Evolutionary conservation across 2,113 vertebrate genomes (phyloP).

Genomic region (Reinhardtius hippoglossoides): DNA sequence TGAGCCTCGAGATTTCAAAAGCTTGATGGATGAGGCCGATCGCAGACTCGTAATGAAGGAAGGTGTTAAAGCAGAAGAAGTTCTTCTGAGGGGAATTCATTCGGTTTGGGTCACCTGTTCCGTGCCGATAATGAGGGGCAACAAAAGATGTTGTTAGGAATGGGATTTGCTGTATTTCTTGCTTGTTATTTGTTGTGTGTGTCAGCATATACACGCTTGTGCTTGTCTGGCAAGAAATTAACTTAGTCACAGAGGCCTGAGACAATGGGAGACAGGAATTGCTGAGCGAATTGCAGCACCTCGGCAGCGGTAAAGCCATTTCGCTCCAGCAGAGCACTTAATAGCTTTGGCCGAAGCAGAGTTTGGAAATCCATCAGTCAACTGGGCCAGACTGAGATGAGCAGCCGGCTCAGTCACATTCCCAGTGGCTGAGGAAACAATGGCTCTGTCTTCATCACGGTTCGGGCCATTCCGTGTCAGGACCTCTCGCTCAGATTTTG

Average conservation of each 20-base stretch:
- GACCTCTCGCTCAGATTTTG: constrained; percentile 20
- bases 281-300: constrained; percentile 69
- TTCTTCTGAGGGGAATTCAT: constrained; percentile 26
- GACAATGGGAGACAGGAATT: constrained; percentile 72
- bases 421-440: constrained; percentile 57
- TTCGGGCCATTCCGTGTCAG: constrained; percentile 30
- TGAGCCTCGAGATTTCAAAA: constrained; percentile 28
- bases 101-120: constrained; percentile 37
- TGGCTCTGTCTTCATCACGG: constrained; percentile 29
- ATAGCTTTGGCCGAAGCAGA: constrained; percentile 76
- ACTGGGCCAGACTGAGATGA: constrained; percentile 64
- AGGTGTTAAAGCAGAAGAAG: constrained; percentile 21
- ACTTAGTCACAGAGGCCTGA: constrained; percentile 69
- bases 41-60: constrained; percentile 27
- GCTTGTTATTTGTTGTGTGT: constrained; percentile 64
- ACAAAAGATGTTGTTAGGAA: constrained; percentile 43
- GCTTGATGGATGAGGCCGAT: constrained; percentile 43
- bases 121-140: constrained; percentile 46
- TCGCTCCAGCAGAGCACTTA: constrained; percentile 80
- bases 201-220: constrained; percentile 66
- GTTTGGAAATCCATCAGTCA: constrained; percentile 76
- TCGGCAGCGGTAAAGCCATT: constrained; percentile 71
- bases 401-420: constrained; percentile 52
- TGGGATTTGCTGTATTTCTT: constrained; percentile 50
- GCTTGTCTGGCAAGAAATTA: constrained; percentile 73